Conservation (phyloP, 2,888 invertebrate species). For the Nymphalis polychloros region DNA sequence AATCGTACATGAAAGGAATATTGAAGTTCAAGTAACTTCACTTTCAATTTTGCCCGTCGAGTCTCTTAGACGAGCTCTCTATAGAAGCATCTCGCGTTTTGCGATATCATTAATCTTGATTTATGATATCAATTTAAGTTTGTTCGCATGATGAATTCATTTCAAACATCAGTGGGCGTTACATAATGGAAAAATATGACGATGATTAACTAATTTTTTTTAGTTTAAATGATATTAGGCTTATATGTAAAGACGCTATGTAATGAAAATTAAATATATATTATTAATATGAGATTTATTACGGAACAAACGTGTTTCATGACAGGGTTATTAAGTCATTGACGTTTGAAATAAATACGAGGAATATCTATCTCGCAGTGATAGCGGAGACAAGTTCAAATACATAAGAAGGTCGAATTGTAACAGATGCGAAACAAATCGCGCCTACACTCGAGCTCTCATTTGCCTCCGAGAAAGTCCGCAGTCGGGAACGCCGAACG, state of each 20-base stretch:
- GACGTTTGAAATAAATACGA: conserved; percentile 37
- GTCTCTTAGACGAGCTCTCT: conserved; percentile 12
- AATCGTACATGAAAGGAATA: not conserved
- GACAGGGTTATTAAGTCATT: conserved; percentile 44
- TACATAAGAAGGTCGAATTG: conserved; percentile 64
- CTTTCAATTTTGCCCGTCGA: conserved; percentile 24
- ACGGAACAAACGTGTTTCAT: conserved; percentile 38
- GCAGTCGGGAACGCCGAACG: conserved; percentile 14
- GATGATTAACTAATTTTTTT: conserved; percentile 19
- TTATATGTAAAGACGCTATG: not conserved
- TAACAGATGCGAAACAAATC: conserved; percentile 54
- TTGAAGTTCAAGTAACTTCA: conserved; percentile 22
- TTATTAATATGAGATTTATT: conserved; percentile 22
- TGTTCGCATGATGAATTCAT: conserved; percentile 24
- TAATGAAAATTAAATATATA: not conserved
- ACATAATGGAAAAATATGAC: conserved; percentile 14
- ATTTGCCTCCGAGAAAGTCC: conserved; percentile 13
- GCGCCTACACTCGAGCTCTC: conserved; percentile 49
- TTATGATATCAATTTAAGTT: conserved; percentile 24
- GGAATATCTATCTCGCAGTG: conserved; percentile 30
- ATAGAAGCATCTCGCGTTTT: conserved; percentile 16
- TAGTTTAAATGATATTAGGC: not conserved
- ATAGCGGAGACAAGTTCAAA: conserved; percentile 62
- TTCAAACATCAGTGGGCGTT: conserved; percentile 18
- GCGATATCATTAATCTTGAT: conserved; percentile 30